Percentiles rank a stretch among this genome's conserved stretches.
Conservation (phyloP, 2,888 invertebrate genomes). For the Prosopocoilus inquinatus region DNA sequence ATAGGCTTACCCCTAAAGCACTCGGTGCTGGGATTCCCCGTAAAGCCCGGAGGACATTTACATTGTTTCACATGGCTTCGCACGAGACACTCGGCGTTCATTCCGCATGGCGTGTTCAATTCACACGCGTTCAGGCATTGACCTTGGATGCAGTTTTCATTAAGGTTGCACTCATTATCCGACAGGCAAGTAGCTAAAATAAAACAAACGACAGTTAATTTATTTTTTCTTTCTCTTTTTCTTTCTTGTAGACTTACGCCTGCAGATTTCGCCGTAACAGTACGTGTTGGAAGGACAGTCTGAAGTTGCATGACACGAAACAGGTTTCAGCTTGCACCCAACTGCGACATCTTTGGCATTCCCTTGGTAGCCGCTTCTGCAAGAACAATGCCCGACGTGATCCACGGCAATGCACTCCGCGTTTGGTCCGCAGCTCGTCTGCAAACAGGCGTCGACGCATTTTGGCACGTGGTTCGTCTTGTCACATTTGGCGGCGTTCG, state of each 20-base stretch:
- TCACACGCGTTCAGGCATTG: conserved; percentile 81
- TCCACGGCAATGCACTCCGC: conserved; percentile 77
- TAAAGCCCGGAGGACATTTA: conserved; percentile 80
- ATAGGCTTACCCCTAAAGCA: conserved; percentile 73
- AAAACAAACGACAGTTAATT: not conserved
- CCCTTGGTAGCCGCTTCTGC: conserved; percentile 75
- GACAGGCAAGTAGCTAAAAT: conserved; percentile 69
- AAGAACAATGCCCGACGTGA: conserved; percentile 76
- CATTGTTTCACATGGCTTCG: conserved; percentile 75
- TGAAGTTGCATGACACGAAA: conserved; percentile 66
- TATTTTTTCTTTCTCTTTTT: no score
- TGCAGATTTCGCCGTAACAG: conserved; percentile 77
- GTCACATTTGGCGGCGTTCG: conserved; percentile 73
- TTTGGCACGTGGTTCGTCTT: conserved; percentile 70
- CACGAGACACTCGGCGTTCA: conserved; percentile 76
- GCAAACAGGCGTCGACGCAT: conserved; percentile 81
- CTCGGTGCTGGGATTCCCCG: conserved; percentile 79
- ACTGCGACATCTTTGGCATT: conserved; percentile 65
- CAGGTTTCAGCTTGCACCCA: conserved; percentile 76
- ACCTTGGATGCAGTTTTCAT: conserved; percentile 78
- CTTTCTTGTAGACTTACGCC: conserved; percentile 64
- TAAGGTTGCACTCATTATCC: conserved; percentile 74
- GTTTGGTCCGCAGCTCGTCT: conserved; percentile 75
- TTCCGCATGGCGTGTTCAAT: conserved; percentile 73
- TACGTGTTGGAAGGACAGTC: conserved; percentile 80